These are phyloP conservation scores for Lepas anatifera DNA, from an alignment of 2,888 invertebrate genomes.

Conservation along the genomic window DNA sequence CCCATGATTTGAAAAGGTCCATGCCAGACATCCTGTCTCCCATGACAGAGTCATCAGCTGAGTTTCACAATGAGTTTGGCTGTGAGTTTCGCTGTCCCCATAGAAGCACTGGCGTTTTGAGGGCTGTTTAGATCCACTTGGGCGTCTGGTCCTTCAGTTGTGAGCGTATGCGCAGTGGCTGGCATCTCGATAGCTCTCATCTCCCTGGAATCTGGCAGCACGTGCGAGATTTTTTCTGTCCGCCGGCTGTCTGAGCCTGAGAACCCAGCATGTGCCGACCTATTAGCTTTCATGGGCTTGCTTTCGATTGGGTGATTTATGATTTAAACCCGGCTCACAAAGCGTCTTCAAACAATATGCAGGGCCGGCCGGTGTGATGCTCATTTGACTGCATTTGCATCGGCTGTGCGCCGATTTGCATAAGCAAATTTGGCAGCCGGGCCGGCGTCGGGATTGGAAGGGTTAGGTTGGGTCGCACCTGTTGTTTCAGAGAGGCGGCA, in stretches of 20 bases:
- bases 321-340: slow-evolving; percentile 4
- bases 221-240: too few relatives aligned
- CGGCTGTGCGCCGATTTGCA: background rate
- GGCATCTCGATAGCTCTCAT: too few relatives aligned
- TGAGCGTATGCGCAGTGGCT: too few relatives aligned
- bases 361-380: background rate
- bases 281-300: slow-evolving; percentile 9
- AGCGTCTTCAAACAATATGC: slow-evolving; percentile 7
- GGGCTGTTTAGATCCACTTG: too few relatives aligned
- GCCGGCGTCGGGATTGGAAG: background rate
- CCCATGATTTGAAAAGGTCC: too few relatives aligned
- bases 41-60: too few relatives aligned
- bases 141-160: too few relatives aligned
- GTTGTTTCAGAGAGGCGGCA: background rate
- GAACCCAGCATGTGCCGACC: background rate
- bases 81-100: too few relatives aligned
- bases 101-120: too few relatives aligned
- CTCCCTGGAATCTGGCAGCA: too few relatives aligned
- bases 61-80: too few relatives aligned
- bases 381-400: slow-evolving; percentile 9
- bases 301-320: slow-evolving; percentile 10
- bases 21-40: too few relatives aligned
- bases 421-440: background rate
- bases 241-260: background rate
- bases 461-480: background rate